Percentiles rank a stretch among this genome's conserved stretches.
Evolutionary conservation across 2,888 invertebrate species (phyloP).

Genomic region (Labia minor): DNA sequence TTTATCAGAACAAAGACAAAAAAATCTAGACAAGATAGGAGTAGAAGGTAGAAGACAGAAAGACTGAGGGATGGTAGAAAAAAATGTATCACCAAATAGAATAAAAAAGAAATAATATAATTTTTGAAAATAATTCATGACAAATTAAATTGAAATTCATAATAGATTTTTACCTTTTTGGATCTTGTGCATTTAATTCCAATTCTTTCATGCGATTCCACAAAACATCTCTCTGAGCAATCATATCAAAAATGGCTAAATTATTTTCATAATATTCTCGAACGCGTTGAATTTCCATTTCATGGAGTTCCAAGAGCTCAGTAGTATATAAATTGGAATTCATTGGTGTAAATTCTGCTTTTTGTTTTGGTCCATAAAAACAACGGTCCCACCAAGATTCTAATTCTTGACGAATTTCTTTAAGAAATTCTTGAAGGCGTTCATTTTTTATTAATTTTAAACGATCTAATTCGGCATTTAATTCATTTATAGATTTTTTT

Average conservation of each 20-base stretch:
- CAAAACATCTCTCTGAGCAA: constrained; percentile 53
- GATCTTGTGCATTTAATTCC: constrained; percentile 64
- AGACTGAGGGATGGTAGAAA: too few species aligned
- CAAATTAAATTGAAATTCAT: too few species aligned
- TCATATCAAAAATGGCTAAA: constrained; percentile 51
- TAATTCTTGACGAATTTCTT: constrained; percentile 59
- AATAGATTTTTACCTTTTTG: constrained; percentile 53
- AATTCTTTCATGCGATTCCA: constrained; percentile 67
- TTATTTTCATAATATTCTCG: constrained; percentile 53
- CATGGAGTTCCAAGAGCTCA: constrained; percentile 66
- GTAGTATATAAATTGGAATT: constrained; percentile 62
- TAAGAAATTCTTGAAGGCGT: constrained; percentile 40
- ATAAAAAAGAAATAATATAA: too few species aligned
- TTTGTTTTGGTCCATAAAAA: constrained; percentile 52
- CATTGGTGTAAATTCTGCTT: constrained; percentile 52
- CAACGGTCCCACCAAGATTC: constrained; percentile 65
- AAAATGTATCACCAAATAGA: too few species aligned
- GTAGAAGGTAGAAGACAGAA: too few species aligned
- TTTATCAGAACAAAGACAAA: too few species aligned
- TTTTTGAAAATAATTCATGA: too few species aligned
- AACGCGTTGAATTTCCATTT: constrained; percentile 61
- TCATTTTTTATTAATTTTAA: background rate
- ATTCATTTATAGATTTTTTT: background rate
- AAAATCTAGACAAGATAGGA: too few species aligned
- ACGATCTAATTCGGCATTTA: background rate